phyloP scores from a whole-genome alignment of 1,140 invertebrate genomes.

The Whitmania pigra region DNA sequence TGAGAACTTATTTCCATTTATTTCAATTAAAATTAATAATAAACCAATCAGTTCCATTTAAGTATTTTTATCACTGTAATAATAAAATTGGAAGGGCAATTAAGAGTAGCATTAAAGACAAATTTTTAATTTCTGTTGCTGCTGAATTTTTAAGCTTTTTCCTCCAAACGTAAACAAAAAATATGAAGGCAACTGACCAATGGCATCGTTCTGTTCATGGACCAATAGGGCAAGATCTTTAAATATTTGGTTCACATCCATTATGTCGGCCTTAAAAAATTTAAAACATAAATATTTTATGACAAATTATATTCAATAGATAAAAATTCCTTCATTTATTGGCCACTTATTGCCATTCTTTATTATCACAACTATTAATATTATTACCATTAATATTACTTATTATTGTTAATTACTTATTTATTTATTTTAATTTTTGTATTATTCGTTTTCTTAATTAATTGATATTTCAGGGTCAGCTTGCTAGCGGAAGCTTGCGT shows the following conservation, averaged over 20 bases:
- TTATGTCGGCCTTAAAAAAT: conserved; percentile 64
- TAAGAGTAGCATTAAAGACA: background rate
- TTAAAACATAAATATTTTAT: conserved; percentile 21
- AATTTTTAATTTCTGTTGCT: background rate
- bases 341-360: background rate
- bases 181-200: background rate
- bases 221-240: conserved; percentile 90
- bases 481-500: too few relatives aligned
- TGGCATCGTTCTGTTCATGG: conserved; percentile 48
- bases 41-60: too few relatives aligned
- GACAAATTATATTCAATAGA: conserved; percentile 11
- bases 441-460: too few relatives aligned
- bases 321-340: conserved; percentile 3
- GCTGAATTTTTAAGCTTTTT: background rate
- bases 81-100: too few relatives aligned
- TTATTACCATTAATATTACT: background rate
- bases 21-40: too few relatives aligned
- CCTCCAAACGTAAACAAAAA: background rate
- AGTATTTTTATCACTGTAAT: too few relatives aligned
- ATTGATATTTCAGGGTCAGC: too few relatives aligned
- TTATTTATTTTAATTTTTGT: too few relatives aligned
- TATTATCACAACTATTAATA: background rate
- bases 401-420: conserved; percentile 15
- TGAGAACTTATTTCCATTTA: too few relatives aligned
- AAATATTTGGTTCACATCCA: conserved; percentile 93